phyloP scores from a whole-genome alignment of 2,113 vertebrate genomes.

The Sus scrofa region DNA sequence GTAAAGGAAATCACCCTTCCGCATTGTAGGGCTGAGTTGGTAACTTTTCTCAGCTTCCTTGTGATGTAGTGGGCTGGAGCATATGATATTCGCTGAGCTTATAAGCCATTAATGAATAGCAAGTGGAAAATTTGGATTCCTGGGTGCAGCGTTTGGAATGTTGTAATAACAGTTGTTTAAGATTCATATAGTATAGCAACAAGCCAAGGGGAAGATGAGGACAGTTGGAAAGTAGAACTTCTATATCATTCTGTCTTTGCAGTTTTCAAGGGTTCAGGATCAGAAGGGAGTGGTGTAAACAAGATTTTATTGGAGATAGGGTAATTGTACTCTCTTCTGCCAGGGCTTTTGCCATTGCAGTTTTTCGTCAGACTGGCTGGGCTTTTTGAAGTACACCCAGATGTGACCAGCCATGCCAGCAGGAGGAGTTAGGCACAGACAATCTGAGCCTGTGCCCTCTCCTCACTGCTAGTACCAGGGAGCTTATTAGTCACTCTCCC shows the following conservation, averaged over 20 bases:
- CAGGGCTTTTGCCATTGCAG: slow-evolving; percentile 75
- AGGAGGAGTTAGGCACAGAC: slow-evolving; percentile 60
- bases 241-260: background rate
- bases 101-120: background rate
- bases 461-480: slow-evolving; percentile 71
- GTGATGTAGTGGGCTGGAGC: background rate
- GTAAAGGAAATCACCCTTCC: background rate
- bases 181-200: background rate
- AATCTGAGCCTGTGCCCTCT: slow-evolving; percentile 63
- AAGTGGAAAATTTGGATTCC: background rate
- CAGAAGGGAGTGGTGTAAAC: background rate
- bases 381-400: slow-evolving; percentile 77
- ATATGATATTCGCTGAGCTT: background rate
- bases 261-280: background rate
- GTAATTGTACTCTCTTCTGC: background rate
- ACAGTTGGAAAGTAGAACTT: background rate
- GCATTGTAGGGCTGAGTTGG: background rate
- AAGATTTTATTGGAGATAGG: background rate
- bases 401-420: slow-evolving; percentile 82
- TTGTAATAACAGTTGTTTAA: background rate
- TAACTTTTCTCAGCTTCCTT: background rate
- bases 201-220: background rate
- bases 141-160: background rate
- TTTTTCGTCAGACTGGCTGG: slow-evolving; percentile 69
- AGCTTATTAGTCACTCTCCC: slow-evolving; percentile 51